Evolutionary conservation across 1,140 invertebrate species (phyloP).

Genomic region (Megalonaias nervosa): DNA sequence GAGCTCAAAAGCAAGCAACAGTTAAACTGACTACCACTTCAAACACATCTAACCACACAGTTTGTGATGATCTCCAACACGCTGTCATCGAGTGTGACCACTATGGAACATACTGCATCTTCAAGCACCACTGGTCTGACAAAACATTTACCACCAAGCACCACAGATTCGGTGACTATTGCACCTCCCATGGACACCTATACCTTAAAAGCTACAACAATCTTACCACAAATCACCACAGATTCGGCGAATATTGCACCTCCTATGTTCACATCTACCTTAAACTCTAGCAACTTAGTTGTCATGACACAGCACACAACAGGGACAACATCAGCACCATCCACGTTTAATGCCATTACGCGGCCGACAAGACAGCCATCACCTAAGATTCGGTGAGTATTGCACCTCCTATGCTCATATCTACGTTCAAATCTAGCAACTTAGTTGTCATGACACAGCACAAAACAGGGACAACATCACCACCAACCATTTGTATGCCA

Average conservation of each 20-base stretch:
- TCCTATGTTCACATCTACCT: too few relatives aligned
- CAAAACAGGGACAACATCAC: background rate
- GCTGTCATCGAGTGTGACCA: too few relatives aligned
- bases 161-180: background rate
- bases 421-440: background rate
- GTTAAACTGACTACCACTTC: too few relatives aligned
- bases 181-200: background rate
- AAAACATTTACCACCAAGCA: too few relatives aligned
- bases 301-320: constrained; percentile 6
- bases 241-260: too few relatives aligned
- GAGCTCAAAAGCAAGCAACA: too few relatives aligned
- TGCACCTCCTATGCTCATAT: background rate
- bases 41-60: too few relatives aligned
- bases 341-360: background rate
- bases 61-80: too few relatives aligned
- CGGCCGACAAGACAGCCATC: too few relatives aligned
- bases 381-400: background rate
- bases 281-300: background rate
- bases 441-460: background rate
- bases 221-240: too few relatives aligned
- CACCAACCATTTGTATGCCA: background rate
- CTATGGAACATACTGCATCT: too few relatives aligned
- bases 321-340: background rate
- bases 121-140: too few relatives aligned
- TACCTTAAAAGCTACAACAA: background rate